phyloP scores from a whole-genome alignment of 35 echinoderm and acorn worm genomes.

The Strongylocentrotus purpuratus region DNA sequence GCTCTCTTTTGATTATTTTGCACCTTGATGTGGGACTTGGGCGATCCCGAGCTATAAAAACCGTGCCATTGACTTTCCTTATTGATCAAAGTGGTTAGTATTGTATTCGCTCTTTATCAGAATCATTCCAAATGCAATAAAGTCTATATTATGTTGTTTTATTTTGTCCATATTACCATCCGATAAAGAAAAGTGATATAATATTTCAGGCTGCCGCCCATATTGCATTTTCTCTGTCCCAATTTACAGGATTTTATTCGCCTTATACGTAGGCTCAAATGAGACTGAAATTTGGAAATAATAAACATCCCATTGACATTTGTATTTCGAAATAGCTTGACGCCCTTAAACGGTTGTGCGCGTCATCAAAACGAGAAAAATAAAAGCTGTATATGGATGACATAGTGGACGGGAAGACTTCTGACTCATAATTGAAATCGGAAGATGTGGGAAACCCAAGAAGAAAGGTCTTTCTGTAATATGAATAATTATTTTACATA shows the following conservation, averaged over 20 bases:
- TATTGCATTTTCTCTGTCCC: not conserved
- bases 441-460: too few relatives aligned
- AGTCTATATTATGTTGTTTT: not conserved
- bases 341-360: not conserved
- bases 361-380: not conserved
- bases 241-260: not conserved
- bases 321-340: not conserved
- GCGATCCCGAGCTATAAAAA: not conserved
- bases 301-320: not conserved
- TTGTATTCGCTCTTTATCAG: not conserved
- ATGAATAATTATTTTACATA: too few relatives aligned
- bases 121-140: constrained; percentile 12
- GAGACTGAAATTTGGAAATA: not conserved
- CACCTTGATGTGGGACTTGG: not conserved
- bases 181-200: not conserved
- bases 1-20: not conserved
- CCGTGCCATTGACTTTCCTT: not conserved
- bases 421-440: too few relatives aligned
- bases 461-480: too few relatives aligned
- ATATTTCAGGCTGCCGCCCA: not conserved
- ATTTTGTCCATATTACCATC: not conserved
- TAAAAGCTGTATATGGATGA: not conserved
- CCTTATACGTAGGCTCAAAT: not conserved
- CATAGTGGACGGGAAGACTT: too few relatives aligned
- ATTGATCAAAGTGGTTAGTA: not conserved